phyloP scores from a whole-genome alignment of 2,113 vertebrate genomes.

The Tragelaphus strepsiceros region DNA sequence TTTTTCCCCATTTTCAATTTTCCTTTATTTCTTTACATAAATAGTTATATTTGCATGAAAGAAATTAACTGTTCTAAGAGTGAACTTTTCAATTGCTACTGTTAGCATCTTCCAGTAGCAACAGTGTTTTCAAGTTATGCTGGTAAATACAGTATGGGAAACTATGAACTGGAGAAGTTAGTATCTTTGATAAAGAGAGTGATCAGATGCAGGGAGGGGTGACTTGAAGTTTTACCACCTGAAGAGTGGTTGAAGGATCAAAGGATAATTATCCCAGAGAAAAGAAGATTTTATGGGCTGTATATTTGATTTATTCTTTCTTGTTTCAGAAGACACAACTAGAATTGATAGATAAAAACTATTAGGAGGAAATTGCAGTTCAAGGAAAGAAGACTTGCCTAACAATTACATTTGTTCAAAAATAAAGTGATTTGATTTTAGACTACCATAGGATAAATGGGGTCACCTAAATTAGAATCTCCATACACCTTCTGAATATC shows the following conservation, averaged over 20 bases:
- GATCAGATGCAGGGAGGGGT: background rate
- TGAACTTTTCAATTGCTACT: background rate
- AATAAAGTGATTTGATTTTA: background rate
- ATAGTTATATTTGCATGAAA: background rate
- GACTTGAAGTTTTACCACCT: background rate
- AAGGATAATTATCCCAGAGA: background rate
- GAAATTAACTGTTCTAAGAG: constrained; percentile 6
- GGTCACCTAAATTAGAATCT: background rate
- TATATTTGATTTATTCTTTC: background rate
- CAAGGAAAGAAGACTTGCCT: background rate
- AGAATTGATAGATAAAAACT: background rate
- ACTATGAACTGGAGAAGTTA: background rate
- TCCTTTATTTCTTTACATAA: background rate
- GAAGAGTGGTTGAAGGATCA: background rate
- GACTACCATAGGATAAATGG: background rate
- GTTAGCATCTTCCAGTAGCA: background rate
- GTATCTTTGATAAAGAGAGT: background rate
- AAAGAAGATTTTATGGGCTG: background rate
- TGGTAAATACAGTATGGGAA: background rate
- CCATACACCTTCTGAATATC: background rate
- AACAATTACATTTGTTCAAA: background rate
- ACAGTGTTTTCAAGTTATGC: background rate
- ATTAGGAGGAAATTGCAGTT: background rate
- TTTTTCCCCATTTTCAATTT: constrained; percentile 15
- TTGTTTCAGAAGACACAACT: background rate